phyloP scores from a whole-genome alignment of 2,888 invertebrate genomes.

The Hermaeophaga mercurialis region DNA sequence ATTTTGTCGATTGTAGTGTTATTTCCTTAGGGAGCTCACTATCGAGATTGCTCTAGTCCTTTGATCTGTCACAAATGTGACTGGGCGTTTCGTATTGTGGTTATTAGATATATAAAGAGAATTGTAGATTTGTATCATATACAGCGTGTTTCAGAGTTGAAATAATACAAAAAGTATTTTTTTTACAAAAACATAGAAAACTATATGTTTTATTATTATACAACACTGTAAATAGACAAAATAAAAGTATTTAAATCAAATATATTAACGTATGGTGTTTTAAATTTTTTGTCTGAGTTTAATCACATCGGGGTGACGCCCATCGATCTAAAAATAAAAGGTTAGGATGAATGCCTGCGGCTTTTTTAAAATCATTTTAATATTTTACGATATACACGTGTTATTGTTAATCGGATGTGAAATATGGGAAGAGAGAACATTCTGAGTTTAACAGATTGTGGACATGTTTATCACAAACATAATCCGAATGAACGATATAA shows the following conservation, averaged over 20 bases:
- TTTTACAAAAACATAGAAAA: too few relatives aligned
- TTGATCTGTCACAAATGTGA: constrained; percentile 16
- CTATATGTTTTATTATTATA: too few relatives aligned
- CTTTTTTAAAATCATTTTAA: constrained; percentile 43
- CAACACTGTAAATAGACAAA: too few relatives aligned
- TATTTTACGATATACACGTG: constrained; percentile 39
- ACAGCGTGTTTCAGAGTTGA: too few relatives aligned
- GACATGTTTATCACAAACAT: constrained; percentile 21
- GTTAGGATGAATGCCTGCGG: constrained; percentile 36
- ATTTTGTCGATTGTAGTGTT: constrained; percentile 21
- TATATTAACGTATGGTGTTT: too few relatives aligned
- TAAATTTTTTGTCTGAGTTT: constrained; percentile 32
- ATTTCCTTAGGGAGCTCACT: constrained; percentile 25
- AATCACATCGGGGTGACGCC: constrained; percentile 37
- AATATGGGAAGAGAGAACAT: constrained; percentile 11
- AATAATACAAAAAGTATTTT: too few relatives aligned
- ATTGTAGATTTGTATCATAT: too few relatives aligned
- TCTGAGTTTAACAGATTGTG: constrained; percentile 2
- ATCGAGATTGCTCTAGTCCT: constrained; percentile 22
- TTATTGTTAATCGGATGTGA: constrained; percentile 28
- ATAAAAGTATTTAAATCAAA: too few relatives aligned
- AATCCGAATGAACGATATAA: too few relatives aligned
- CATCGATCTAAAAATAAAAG: constrained; percentile 38
- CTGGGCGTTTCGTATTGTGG: constrained; percentile 11
- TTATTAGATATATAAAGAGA: constrained; percentile 17